These are phyloP conservation scores for Henricia sp. DNA, from an alignment of 53 echinoderm and acorn worm genomes.

Conservation along the genomic window DNA sequence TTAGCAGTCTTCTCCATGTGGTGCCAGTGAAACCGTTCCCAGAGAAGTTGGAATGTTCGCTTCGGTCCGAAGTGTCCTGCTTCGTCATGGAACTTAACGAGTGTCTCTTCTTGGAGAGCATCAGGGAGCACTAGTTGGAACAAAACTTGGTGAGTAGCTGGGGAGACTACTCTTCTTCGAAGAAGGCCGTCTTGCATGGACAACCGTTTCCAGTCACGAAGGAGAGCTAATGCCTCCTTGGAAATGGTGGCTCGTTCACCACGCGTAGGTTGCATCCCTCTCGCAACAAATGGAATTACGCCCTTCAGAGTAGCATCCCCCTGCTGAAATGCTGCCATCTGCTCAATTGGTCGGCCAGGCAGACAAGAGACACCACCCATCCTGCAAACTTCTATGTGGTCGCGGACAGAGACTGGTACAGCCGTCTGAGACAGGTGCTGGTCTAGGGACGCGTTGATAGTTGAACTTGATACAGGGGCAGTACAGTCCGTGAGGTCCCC, in stretches of 20 bases:
- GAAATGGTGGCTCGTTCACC: neutral
- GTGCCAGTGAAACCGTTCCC: constrained; percentile 22
- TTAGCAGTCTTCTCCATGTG: constrained; percentile 2
- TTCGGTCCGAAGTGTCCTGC: no score
- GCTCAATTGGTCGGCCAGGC: neutral
- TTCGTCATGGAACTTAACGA: constrained; percentile 33
- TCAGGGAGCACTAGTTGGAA: neutral
- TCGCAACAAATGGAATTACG: constrained; percentile 1
- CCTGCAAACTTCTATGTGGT: constrained; percentile 4
- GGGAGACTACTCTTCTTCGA: neutral
- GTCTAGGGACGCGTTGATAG: neutral
- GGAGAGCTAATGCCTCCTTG: neutral
- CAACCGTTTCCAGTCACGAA: neutral
- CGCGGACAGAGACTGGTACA: neutral
- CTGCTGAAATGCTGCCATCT: constrained; percentile 13
- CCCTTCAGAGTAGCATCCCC: neutral
- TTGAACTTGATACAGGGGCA: neutral
- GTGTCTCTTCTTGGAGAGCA: constrained; percentile 5
- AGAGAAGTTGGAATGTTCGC: neutral
- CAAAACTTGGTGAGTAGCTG: neutral
- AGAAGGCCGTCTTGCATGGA: neutral
- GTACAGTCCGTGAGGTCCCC: neutral
- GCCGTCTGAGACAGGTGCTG: neutral
- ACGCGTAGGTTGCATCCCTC: constrained; percentile 10
- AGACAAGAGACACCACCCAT: constrained; percentile 15